Conservation (phyloP, 1,140 invertebrate species). For the Brachionus koreanus region DNA sequence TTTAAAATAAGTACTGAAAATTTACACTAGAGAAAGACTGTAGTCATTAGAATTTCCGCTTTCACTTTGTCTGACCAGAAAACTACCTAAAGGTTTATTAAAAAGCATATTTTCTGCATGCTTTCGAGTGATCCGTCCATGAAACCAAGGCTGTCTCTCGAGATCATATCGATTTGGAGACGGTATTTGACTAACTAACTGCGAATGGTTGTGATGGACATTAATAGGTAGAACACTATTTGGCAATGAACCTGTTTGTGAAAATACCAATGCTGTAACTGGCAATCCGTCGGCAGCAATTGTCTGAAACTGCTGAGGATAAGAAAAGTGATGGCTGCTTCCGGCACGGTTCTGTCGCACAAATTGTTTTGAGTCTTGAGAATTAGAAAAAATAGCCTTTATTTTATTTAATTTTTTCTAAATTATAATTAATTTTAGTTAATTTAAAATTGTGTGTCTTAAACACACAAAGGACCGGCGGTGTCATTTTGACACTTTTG, state of each 20-base stretch:
- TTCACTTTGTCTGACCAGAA: conserved; percentile 44
- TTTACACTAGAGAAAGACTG: conserved; percentile 35
- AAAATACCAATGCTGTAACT: conserved; percentile 7
- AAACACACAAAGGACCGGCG: too few species aligned
- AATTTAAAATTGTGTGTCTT: too few species aligned
- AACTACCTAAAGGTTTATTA: conserved; percentile 25
- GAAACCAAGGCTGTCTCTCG: conserved; percentile 38
- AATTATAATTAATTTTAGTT: neutral
- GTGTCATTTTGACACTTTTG: too few species aligned
- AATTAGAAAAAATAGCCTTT: neutral
- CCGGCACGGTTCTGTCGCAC: neutral
- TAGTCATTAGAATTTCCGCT: conserved; percentile 44
- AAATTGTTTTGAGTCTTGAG: conserved; percentile 4
- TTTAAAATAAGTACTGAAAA: neutral
- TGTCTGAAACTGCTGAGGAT: conserved; percentile 12
- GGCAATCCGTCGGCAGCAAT: neutral
- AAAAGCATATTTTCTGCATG: conserved; percentile 26
- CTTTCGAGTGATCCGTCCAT: conserved; percentile 25
- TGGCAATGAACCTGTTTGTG: neutral
- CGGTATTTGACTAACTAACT: neutral
- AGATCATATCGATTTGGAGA: conserved; percentile 4
- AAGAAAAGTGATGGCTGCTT: conserved; percentile 8
- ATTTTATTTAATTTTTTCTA: neutral
- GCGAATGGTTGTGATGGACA: neutral
- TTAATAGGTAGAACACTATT: neutral